Conservation (phyloP, 2,113 vertebrate genomes). For the Erpornis zantholeuca region DNA sequence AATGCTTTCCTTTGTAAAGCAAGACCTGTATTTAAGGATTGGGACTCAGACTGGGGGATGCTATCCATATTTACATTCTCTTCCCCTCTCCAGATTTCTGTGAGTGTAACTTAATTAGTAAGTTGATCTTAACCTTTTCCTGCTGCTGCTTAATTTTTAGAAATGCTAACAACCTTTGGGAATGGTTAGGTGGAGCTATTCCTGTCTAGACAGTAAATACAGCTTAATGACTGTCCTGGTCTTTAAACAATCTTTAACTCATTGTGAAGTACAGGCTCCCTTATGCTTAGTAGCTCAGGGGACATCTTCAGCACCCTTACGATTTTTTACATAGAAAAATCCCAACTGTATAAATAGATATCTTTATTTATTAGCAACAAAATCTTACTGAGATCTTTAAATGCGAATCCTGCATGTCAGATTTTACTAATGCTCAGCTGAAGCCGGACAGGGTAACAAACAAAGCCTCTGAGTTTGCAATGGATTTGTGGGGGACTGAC, state of each 20-base stretch:
- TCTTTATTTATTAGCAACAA: not conserved
- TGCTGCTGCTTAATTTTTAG: conserved; percentile 64
- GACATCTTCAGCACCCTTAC: not conserved
- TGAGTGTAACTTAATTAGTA: conserved; percentile 60
- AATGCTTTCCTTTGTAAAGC: not conserved
- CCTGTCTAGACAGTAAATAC: conserved; percentile 69
- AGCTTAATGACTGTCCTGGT: conserved; percentile 56
- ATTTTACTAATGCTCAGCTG: not conserved
- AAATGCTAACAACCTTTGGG: conserved; percentile 69
- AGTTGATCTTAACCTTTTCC: conserved; percentile 65
- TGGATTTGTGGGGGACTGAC: not conserved
- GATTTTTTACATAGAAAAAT: not conserved
- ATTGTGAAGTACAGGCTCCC: not conserved
- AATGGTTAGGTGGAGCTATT: conserved; percentile 69
- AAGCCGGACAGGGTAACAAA: not conserved
- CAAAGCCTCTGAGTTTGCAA: not conserved
- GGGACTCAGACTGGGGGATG: not conserved
- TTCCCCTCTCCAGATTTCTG: conserved; percentile 39
- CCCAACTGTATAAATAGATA: not conserved
- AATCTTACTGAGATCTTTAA: not conserved
- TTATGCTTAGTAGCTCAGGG: not conserved
- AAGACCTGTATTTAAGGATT: not conserved
- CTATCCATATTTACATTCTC: conserved; percentile 25
- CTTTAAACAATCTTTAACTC: conserved; percentile 55
- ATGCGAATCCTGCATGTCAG: not conserved